phyloP scores from a whole-genome alignment of 2,888 invertebrate species.

The Gastracanthus pulcherrimus region DNA sequence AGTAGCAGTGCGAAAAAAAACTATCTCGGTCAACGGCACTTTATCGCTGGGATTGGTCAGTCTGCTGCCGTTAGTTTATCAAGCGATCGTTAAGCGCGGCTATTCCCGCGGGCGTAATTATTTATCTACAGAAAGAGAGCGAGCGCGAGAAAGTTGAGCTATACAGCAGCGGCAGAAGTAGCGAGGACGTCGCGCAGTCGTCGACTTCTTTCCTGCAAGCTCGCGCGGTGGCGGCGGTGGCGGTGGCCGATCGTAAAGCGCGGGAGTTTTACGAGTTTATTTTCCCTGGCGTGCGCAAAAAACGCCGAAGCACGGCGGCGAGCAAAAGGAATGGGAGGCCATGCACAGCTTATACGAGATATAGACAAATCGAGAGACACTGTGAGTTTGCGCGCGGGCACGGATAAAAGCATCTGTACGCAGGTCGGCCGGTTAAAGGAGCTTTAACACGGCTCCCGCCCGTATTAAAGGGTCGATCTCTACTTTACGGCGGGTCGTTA shows the following conservation, averaged over 20 bases:
- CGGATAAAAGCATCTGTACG: slow-evolving; percentile 29
- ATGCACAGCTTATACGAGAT: neutral
- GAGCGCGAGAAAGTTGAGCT: too few relatives aligned
- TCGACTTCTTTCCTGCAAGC: slow-evolving; percentile 1
- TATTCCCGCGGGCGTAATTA: slow-evolving; percentile 42
- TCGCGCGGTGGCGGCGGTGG: too few relatives aligned
- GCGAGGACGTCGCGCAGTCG: slow-evolving; percentile 1
- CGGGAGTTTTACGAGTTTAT: slow-evolving; percentile 54
- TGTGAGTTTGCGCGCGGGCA: neutral
- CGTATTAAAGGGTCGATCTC: slow-evolving; percentile 58
- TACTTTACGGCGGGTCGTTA: slow-evolving; percentile 63
- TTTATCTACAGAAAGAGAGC: slow-evolving; percentile 31
- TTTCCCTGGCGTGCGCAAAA: slow-evolving; percentile 40
- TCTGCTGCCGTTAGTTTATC: slow-evolving; percentile 9
- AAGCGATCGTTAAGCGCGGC: slow-evolving; percentile 23
- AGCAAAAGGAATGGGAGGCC: neutral
- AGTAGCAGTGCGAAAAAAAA: too few relatives aligned
- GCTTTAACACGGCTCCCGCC: slow-evolving; percentile 21
- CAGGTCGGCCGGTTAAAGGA: slow-evolving; percentile 32
- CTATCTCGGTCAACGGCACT: neutral
- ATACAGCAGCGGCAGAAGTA: too few relatives aligned
- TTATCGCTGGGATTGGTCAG: slow-evolving; percentile 2
- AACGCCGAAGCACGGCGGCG: too few relatives aligned
- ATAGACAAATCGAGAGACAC: neutral
- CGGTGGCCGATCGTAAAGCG: slow-evolving; percentile 51